Evolutionary conservation across 2,888 invertebrate species (phyloP), one percentile per base, ranked within the genome.

Genomic region (Euphydryas editha): DNA sequence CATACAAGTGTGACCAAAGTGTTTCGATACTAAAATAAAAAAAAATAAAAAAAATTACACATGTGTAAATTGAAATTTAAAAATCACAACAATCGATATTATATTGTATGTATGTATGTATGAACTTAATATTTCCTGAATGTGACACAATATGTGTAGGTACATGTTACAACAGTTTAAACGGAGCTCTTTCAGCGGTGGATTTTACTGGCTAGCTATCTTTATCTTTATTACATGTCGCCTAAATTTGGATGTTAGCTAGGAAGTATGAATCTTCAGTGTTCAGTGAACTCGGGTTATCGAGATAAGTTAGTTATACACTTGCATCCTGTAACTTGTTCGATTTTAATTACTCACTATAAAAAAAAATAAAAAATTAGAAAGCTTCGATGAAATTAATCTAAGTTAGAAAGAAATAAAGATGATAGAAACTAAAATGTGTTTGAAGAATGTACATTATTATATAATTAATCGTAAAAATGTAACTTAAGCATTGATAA

Each of bases 231-330:
- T 69, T 78, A 70, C 71, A 59, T 77, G 76, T 78, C 78, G 76
- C 78, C 81, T 83, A 81, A 84, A 81, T 84, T 81, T 78, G 77
- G 80, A 77, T 78, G 73, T 73, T 71, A 74, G 69, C 73, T 60
- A 75, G 78, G 78, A 81, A 81, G 78, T 79, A 78, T 73, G 72
- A 80, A 78, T 75, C 75, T 15, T 24, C 15, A 21, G 8, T 78
- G 88, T 85, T 81, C 85, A 81, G 68, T 79, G 87, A 83, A 83
- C 84, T 76, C 76, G 73, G 69, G 77, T 80, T 83, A 83, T 80
- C 79, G 68, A 79, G 75, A 78, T 79, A 80, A 77, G 70, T 78
- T 78, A 70, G 74, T 76, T 44, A 56, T 57, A 71, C 51, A 67
- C 51, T 49, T 63, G 63, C 65, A 67, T 67, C 58, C 65, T 69